Conservation (phyloP, 2,113 vertebrate genomes). For the Poecile atricapillus region DNA sequence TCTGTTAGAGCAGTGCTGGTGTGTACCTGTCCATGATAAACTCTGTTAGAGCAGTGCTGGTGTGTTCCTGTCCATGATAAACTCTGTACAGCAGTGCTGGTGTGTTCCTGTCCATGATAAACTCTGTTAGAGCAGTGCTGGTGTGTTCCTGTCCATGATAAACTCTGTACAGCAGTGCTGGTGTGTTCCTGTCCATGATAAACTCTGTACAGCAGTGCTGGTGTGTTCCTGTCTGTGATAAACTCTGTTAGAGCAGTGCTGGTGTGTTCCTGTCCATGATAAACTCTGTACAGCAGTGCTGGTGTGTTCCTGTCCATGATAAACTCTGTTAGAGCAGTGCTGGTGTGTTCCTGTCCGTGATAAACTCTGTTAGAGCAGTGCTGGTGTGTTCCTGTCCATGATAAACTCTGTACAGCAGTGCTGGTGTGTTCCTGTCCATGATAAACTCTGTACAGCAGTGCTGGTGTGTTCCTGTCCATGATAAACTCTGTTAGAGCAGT, state of each 20-base stretch:
- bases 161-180: not conserved
- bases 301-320: fast-evolving
- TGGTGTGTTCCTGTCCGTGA: not conserved
- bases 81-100: not conserved
- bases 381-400: not conserved
- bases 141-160: not conserved
- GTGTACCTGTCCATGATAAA: too few relatives aligned
- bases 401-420: not conserved
- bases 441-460: too few relatives aligned
- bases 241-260: not conserved
- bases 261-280: fast-evolving
- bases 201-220: not conserved
- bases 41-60: not conserved
- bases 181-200: not conserved
- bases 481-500: not conserved
- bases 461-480: too few relatives aligned
- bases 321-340: not conserved
- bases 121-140: not conserved
- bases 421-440: too few relatives aligned
- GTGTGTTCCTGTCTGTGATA: fast-evolving
- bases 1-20: too few relatives aligned
- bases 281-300: too few relatives aligned
- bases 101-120: not conserved
- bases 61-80: not conserved
- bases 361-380: not conserved